These are phyloP conservation scores for Cantharis lateralis DNA, from an alignment of 2,888 invertebrate species.

Conservation along the genomic window DNA sequence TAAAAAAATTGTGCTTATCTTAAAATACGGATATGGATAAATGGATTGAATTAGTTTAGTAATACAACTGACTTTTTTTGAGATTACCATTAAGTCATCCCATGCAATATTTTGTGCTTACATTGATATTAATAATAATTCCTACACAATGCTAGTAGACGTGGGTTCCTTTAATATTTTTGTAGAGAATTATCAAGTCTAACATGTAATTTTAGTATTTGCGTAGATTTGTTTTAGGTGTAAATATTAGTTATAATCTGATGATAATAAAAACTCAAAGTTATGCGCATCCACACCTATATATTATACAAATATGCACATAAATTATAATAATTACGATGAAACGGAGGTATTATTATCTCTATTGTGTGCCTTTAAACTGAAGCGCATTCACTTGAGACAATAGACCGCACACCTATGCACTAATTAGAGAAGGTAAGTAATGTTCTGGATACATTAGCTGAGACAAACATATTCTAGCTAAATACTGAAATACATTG, in stretches of 20 bases:
- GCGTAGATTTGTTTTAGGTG: slow-evolving; percentile 16
- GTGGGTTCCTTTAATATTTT: slow-evolving; percentile 9
- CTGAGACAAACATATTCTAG: slow-evolving; percentile 19
- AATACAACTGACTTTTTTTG: not conserved
- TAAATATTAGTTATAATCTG: slow-evolving; percentile 8
- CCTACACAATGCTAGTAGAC: not conserved
- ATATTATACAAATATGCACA: slow-evolving; percentile 17
- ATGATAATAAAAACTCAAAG: slow-evolving; percentile 22
- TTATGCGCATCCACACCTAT: slow-evolving; percentile 2
- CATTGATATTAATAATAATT: not conserved
- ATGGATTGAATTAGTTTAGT: not conserved
- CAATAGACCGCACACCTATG: slow-evolving; percentile 34
- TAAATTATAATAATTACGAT: slow-evolving; percentile 21
- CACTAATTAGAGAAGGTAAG: slow-evolving; percentile 33
- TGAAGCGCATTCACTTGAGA: slow-evolving; percentile 23
- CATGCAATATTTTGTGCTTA: not conserved
- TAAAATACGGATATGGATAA: not conserved
- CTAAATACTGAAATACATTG: slow-evolving; percentile 15
- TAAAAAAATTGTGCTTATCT: too few species aligned
- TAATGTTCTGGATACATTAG: slow-evolving; percentile 24
- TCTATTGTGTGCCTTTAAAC: slow-evolving; percentile 18
- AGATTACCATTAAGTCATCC: not conserved
- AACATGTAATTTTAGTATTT: slow-evolving; percentile 14
- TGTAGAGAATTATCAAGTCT: slow-evolving; percentile 8
- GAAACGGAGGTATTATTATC: slow-evolving; percentile 22